Evolutionary conservation across 2,797 vertebrate genomes (phyloP).

Genomic region (Oophaga sylvatica): DNA sequence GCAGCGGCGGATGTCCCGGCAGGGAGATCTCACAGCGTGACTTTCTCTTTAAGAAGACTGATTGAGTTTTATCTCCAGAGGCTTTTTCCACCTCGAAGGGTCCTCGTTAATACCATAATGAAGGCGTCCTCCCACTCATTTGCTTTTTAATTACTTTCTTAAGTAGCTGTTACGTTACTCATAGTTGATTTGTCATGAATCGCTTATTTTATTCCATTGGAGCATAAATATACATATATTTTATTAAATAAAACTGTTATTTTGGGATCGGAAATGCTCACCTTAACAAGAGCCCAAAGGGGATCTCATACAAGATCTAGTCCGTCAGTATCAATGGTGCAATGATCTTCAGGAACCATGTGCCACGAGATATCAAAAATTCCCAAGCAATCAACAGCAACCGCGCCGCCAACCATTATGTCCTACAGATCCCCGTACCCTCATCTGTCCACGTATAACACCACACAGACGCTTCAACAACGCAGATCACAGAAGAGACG

Average conservation of each 20-base stretch:
- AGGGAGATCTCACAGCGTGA: constrained; percentile 6
- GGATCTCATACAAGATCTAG: not conserved
- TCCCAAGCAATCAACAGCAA: no score
- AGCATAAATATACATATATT: not conserved
- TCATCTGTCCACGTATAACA: no score
- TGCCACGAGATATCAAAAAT: no score
- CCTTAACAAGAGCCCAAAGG: not conserved
- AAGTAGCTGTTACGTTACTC: constrained; percentile 29
- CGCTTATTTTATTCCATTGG: not conserved
- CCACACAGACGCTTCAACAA: no score
- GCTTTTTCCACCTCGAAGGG: constrained; percentile 30
- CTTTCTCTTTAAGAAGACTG: constrained; percentile 20
- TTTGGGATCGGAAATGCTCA: not conserved
- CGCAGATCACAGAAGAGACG: no score
- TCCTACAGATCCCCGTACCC: no score
- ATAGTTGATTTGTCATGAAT: constrained; percentile 24
- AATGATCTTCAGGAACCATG: no score
- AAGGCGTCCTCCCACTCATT: constrained; percentile 38
- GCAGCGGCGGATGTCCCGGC: not conserved
- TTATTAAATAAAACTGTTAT: not conserved
- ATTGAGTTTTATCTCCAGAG: constrained; percentile 2
- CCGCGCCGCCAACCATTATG: no score
- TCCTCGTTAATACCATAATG: constrained; percentile 33
- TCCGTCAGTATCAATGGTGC: no score
- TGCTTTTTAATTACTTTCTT: constrained; percentile 44